These are phyloP conservation scores for Limosa lapponica DNA, from an alignment of 2,797 vertebrate genomes.

Conservation along the genomic window DNA sequence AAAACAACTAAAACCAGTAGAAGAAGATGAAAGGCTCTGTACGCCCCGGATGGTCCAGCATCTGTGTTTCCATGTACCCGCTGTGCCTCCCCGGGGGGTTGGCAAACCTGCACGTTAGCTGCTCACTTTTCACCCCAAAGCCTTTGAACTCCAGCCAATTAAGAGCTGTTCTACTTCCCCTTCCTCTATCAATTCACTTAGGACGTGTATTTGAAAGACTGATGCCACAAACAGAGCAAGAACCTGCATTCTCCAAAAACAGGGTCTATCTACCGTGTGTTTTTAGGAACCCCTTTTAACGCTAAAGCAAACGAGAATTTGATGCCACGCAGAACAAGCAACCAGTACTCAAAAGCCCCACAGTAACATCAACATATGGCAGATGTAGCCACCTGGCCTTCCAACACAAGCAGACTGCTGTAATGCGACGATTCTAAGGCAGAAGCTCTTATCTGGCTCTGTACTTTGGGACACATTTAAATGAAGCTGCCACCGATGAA, in stretches of 20 bases:
- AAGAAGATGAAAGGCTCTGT: background rate
- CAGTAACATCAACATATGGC: background rate
- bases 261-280: background rate
- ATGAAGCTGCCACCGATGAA: background rate
- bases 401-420: background rate
- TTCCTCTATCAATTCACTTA: background rate
- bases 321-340: background rate
- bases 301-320: background rate
- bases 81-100: background rate
- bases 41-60: background rate
- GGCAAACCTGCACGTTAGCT: background rate
- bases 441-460: background rate
- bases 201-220: background rate
- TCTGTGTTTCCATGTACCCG: fast-evolving
- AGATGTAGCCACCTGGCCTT: background rate
- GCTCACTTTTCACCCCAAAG: background rate
- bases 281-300: background rate
- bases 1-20: background rate
- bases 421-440: background rate
- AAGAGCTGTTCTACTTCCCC: background rate
- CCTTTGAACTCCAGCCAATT: background rate
- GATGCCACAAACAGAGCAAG: background rate
- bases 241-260: background rate
- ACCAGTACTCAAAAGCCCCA: background rate
- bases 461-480: background rate